Evolutionary conservation across 2,888 invertebrate species (phyloP).

Genomic region (Apotomis turbidana): DNA sequence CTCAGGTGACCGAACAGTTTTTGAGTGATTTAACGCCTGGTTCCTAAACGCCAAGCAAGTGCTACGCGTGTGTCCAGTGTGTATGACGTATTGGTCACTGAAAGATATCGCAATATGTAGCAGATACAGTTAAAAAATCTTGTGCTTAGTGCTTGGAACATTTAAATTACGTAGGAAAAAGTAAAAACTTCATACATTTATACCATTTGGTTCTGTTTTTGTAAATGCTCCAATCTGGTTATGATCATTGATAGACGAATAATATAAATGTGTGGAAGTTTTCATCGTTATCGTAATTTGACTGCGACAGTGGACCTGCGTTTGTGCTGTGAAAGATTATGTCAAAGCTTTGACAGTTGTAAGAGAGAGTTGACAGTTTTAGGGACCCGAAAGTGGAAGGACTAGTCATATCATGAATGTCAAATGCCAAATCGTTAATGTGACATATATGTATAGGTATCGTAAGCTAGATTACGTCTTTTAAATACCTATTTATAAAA

Average conservation of each 20-base stretch:
- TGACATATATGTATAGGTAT: conserved; percentile 47
- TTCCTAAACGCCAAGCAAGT: conserved; percentile 13
- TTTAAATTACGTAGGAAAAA: no score
- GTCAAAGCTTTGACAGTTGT: background rate
- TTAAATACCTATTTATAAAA: conserved; percentile 30
- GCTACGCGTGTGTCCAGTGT: background rate
- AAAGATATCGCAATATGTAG: no score
- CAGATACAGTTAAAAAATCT: no score
- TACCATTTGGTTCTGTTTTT: no score
- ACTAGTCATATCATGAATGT: conserved; percentile 54
- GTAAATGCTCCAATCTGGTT: no score
- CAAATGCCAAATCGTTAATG: conserved; percentile 68
- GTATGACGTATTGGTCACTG: background rate
- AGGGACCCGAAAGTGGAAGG: conserved; percentile 44
- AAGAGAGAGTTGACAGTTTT: background rate
- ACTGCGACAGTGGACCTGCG: background rate
- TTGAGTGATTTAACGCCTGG: conserved; percentile 41
- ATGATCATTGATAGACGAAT: background rate
- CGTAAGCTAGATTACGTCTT: conserved; percentile 46
- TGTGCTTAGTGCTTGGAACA: no score
- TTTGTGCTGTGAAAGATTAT: background rate
- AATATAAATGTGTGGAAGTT: background rate
- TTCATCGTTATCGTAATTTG: background rate
- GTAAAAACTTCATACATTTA: background rate
- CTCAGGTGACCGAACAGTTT: conserved; percentile 58